Base-by-base conservation (phyloP, 1,140 invertebrate species). In the Zaprionus ornatus region DNA sequence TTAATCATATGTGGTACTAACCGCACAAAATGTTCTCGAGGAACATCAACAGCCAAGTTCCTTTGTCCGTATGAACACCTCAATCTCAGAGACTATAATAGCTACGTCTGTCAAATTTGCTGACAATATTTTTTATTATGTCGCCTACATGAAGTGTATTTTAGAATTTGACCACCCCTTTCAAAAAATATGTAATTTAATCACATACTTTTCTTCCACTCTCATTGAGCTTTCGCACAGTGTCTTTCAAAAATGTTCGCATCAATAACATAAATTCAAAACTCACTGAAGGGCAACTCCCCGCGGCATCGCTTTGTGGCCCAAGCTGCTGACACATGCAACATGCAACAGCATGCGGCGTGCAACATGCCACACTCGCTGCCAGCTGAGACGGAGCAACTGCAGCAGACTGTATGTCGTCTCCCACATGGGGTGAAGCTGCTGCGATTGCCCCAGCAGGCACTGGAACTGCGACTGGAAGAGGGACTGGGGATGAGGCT, bases 251-350 rank as follows among this genome's bases (percentile, higher is more conserved):
- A 80, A 52, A 71, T 78, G 55, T 71, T 75, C 32, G 35, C 80
- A 84, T 84, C 85, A 87, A 90, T 84, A 88, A 87, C 84, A 87
- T 88, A 87, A 87, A 87, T 88, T 84, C 73, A 79, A 80, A 84
- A 73, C 71, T 32, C 74, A 73, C 65, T 69, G 68, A 75, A 71
- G 37, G 59, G 42, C 67, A 74, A 82, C 55, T 68, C 60, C 69
- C 63, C 73, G 84, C 84, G 84, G 84, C 84, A 79, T 90, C 17
- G 85, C 85, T 88, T 81, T 90, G 78, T 81, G 85, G 61, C 60
- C 45, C 19, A 13, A 50, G 57, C 79, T 79, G 82, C 82, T 85
- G 82, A 85, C 82, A 85, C 64, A 76, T 69, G 60, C 23, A 32
- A 32, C 29, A 32, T 32, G 29, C 29, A 55, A 52, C 78, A 55